Evolutionary conservation across 2,888 invertebrate genomes (phyloP).

Genomic region (Agonopterix alstromeriana): DNA sequence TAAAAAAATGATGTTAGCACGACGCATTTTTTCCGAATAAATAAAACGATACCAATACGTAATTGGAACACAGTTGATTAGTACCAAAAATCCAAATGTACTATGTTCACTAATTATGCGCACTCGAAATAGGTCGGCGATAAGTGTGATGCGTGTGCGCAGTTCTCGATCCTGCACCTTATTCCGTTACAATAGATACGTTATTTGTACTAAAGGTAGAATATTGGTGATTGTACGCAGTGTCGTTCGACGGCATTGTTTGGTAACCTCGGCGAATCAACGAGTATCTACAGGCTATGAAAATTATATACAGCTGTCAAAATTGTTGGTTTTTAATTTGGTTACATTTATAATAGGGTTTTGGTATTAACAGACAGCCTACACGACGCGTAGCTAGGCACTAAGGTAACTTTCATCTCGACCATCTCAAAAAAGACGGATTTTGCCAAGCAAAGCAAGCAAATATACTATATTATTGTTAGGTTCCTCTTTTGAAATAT

Average conservation of each 20-base stretch:
- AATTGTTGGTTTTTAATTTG: not conserved
- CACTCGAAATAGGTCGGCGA: conserved; percentile 38
- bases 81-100: conserved; percentile 19
- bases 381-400: no score
- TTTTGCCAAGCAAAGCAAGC: no score
- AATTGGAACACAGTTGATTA: conserved; percentile 20
- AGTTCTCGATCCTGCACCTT: conserved; percentile 4
- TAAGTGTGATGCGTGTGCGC: conserved; percentile 25
- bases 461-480: no score
- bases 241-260: conserved; percentile 7
- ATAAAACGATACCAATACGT: conserved; percentile 1
- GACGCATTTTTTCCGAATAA: no score
- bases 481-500: no score
- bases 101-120: conserved; percentile 37
- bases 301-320: not conserved
- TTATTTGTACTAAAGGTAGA: not conserved
- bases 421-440: no score
- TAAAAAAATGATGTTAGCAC: no score
- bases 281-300: not conserved
- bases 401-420: no score
- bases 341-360: not conserved
- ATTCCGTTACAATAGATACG: conserved; percentile 3
- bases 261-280: conserved; percentile 7
- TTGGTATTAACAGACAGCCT: not conserved
- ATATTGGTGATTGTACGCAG: no score